These are phyloP conservation scores for Ceratina japonica DNA, from an alignment of 1,140 invertebrate genomes.

Conservation along the genomic window DNA sequence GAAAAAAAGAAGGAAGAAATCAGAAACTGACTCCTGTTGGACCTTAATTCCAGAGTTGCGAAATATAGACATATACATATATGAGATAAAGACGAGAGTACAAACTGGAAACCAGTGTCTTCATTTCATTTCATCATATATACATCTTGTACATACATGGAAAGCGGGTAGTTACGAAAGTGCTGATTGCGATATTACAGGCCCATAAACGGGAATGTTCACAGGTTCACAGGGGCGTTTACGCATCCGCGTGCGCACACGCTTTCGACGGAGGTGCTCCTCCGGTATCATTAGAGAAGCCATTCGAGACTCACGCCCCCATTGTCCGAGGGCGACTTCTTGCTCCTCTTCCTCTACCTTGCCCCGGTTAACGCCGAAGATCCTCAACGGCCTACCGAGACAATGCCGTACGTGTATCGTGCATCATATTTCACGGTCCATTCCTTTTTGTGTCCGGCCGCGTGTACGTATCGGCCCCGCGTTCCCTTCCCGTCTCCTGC, in stretches of 20 bases:
- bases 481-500: slow-evolving; percentile 15
- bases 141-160: background rate
- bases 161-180: too few species aligned
- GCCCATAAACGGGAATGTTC: slow-evolving; percentile 34
- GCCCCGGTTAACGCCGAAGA: slow-evolving; percentile 40
- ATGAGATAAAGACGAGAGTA: too few species aligned
- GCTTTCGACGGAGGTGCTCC: slow-evolving; percentile 47
- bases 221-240: slow-evolving; percentile 4
- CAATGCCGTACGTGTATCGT: slow-evolving; percentile 66
- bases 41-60: too few species aligned
- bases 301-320: slow-evolving; percentile 67
- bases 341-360: slow-evolving; percentile 19
- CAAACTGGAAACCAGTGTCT: too few species aligned
- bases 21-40: too few species aligned
- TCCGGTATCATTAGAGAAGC: slow-evolving; percentile 67
- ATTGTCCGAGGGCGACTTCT: slow-evolving; percentile 66
- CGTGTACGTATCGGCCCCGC: slow-evolving; percentile 23
- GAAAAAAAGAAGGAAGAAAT: too few species aligned
- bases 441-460: slow-evolving; percentile 55
- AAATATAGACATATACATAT: too few species aligned
- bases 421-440: slow-evolving; percentile 72
- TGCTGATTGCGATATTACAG: background rate
- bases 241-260: slow-evolving; percentile 2
- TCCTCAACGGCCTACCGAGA: slow-evolving; percentile 56
- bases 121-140: too few species aligned